Conservation (phyloP, 2,797 vertebrate genomes). For the Distichodus sexfasciatus region DNA sequence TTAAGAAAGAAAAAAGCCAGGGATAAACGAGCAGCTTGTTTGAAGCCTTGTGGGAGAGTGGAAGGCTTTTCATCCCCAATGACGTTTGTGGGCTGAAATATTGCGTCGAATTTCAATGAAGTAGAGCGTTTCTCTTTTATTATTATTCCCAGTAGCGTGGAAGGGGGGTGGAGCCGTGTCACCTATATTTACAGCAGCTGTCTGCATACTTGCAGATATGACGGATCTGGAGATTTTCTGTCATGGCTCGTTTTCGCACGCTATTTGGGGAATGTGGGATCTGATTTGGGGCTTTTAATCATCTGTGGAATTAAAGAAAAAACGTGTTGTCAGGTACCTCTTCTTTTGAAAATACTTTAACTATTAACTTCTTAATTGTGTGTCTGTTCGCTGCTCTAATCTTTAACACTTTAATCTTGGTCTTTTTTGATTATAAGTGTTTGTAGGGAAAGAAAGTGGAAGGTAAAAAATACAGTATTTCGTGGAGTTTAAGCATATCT, state of each 20-base stretch:
- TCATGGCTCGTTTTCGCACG: neutral
- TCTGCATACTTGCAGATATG: slow-evolving; percentile 27
- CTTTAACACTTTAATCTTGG: too few relatives aligned
- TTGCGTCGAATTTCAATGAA: slow-evolving; percentile 28
- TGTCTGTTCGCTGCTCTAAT: too few relatives aligned
- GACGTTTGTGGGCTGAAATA: slow-evolving; percentile 28
- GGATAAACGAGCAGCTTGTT: neutral
- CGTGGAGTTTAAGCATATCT: too few relatives aligned
- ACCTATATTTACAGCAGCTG: slow-evolving; percentile 45
- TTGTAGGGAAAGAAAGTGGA: too few relatives aligned
- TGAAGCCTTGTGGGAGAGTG: slow-evolving; percentile 10
- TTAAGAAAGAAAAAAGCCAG: neutral
- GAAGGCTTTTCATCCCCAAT: slow-evolving; percentile 23
- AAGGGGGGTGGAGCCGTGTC: slow-evolving; percentile 31
- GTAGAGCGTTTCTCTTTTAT: slow-evolving; percentile 18
- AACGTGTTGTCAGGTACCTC: too few relatives aligned
- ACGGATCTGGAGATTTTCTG: slow-evolving; percentile 5
- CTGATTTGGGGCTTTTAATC: too few relatives aligned
- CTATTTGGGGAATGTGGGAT: neutral
- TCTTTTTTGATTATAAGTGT: too few relatives aligned
- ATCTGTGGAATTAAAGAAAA: too few relatives aligned
- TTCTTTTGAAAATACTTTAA: neutral
- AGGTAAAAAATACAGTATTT: too few relatives aligned
- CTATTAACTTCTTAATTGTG: too few relatives aligned
- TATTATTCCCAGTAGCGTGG: slow-evolving; percentile 5